A percentile compares a stretch with the other conserved stretches of the same genome.
phyloP scores from a whole-genome alignment of 37 sponge, comb jelly and placozoan genomes.

The Bolinopsis microptera region DNA sequence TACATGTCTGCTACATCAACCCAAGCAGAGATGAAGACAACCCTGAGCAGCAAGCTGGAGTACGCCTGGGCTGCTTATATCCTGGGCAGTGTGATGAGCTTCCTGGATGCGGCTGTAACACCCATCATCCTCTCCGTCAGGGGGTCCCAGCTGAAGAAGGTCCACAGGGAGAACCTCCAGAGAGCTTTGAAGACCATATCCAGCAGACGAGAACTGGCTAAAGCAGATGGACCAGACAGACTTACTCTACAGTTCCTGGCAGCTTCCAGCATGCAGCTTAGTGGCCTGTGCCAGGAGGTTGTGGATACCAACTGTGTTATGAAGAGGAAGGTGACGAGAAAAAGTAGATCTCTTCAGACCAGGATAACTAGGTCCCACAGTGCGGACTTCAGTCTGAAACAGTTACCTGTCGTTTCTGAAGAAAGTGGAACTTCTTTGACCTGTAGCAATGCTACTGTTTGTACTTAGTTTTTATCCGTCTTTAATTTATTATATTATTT shows the following conservation, averaged over 20 bases:
- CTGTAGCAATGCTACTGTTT: not conserved
- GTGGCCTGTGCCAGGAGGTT: not conserved
- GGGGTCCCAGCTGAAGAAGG: conserved; percentile 30
- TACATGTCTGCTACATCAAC: not conserved
- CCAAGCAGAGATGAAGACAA: not conserved
- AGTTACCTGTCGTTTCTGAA: not conserved
- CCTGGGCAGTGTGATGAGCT: not conserved
- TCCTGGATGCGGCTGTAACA: not conserved
- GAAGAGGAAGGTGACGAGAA: not conserved
- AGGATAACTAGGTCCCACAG: not conserved
- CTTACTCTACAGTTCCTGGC: conserved; percentile 38
- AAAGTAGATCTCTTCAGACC: not conserved
- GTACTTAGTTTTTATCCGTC: too few relatives aligned
- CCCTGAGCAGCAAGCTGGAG: not conserved
- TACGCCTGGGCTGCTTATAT: not conserved
- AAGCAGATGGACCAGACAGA: not conserved
- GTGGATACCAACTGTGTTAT: not conserved
- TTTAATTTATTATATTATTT: too few relatives aligned
- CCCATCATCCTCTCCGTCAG: not conserved
- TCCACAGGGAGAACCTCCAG: conserved; percentile 5
- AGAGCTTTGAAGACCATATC: not conserved
- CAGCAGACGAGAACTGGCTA: not conserved
- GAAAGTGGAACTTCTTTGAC: not conserved
- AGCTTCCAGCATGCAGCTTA: conserved; percentile 36
- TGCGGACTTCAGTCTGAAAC: not conserved